Percentiles rank a stretch among this genome's conserved stretches.
These are phyloP conservation scores for Muscina levida DNA, from an alignment of 2,888 invertebrate genomes.

Conservation along the genomic window DNA sequence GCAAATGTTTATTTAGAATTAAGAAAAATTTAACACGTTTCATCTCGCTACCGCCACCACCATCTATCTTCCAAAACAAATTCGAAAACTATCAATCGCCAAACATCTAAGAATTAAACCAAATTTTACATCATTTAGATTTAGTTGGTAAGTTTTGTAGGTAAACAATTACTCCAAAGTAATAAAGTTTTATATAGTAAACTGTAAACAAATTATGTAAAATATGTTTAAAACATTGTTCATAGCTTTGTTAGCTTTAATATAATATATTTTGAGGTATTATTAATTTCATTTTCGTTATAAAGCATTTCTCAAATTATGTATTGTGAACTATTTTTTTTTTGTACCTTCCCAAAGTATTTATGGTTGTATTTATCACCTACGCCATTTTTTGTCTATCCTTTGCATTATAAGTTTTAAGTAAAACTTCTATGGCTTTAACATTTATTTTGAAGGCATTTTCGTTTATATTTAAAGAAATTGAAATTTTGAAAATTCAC, in stretches of 20 bases:
- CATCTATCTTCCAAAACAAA: neutral
- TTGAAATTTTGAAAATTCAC: constrained; percentile 6
- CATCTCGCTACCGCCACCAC: neutral
- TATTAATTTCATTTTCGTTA: constrained; percentile 40
- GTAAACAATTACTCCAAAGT: neutral
- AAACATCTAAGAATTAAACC: neutral
- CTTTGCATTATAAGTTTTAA: too few relatives aligned
- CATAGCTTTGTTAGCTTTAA: constrained; percentile 34
- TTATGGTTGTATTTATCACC: constrained; percentile 52
- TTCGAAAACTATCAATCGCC: neutral
- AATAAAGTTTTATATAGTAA: constrained; percentile 8
- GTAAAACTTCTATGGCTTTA: neutral
- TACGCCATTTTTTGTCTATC: constrained; percentile 21
- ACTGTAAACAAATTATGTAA: neutral
- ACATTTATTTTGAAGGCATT: constrained; percentile 31
- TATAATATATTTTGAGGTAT: constrained; percentile 15
- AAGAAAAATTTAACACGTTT: neutral
- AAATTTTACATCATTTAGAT: constrained; percentile 15
- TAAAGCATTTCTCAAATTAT: too few relatives aligned
- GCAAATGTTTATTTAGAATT: neutral
- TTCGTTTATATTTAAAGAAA: constrained; percentile 2
- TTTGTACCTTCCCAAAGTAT: constrained; percentile 34
- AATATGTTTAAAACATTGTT: too few relatives aligned
- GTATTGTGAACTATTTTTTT: constrained; percentile 10
- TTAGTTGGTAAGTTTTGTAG: neutral